These are phyloP conservation scores for Mormyrops attenuatus DNA, from an alignment of 2,797 vertebrate genomes.

Conservation along the genomic window DNA sequence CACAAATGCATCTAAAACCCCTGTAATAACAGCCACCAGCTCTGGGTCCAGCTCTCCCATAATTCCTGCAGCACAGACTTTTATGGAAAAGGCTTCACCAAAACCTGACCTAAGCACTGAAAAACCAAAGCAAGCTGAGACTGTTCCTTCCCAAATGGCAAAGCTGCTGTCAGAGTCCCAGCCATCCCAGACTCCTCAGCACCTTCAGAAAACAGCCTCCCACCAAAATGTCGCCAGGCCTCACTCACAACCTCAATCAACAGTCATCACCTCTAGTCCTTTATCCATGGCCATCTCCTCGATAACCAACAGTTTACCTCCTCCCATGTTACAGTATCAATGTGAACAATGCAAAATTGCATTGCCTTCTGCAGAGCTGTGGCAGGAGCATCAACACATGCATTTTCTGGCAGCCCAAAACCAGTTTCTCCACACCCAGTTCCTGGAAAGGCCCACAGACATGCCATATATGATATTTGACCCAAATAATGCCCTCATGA, in stretches of 20 bases:
- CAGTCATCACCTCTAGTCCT: slow-evolving; percentile 82
- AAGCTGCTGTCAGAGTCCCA: slow-evolving; percentile 76
- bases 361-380: slow-evolving; percentile 91
- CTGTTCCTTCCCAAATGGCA: slow-evolving; percentile 65
- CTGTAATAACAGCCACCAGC: slow-evolving; percentile 66
- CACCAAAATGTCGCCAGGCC: slow-evolving; percentile 78
- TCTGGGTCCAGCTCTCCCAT: slow-evolving; percentile 90
- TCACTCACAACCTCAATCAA: slow-evolving; percentile 84
- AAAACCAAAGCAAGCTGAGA: slow-evolving; percentile 83
- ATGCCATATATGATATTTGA: slow-evolving; percentile 99
- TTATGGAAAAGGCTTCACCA: slow-evolving; percentile 82
- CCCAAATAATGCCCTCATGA: slow-evolving; percentile 91
- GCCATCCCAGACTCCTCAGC: slow-evolving; percentile 73
- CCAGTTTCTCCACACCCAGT: slow-evolving; percentile 96
- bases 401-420: slow-evolving; percentile 98
- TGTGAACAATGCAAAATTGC: slow-evolving; percentile 98
- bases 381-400: slow-evolving; percentile 99
- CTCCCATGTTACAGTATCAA: slow-evolving; percentile 95
- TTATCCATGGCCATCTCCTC: slow-evolving; percentile 85
- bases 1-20: slow-evolving; percentile 62
- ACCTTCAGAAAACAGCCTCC: slow-evolving; percentile 72
- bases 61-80: slow-evolving; percentile 81
- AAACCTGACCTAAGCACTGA: slow-evolving; percentile 76
- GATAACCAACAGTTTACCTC: slow-evolving; percentile 90
- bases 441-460: slow-evolving; percentile 93